Evolutionary conservation across 1,140 invertebrate genomes (phyloP), one percentile per base, ranked within the genome.

Genomic region (Diuraphis noxia): DNA sequence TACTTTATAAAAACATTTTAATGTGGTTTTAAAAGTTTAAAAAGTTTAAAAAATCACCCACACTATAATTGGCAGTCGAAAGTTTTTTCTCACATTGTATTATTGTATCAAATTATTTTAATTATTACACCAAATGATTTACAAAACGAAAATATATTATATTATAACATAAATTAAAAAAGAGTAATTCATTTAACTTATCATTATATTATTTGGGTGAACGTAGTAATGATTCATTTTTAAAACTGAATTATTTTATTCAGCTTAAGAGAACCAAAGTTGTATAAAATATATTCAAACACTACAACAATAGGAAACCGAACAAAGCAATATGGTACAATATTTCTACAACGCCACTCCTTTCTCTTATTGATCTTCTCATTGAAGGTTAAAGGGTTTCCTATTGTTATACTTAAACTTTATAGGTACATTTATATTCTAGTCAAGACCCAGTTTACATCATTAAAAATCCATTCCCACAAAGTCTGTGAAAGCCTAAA

Each of bases 371-470:
- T 40, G 40, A 77, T 90, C 63, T 46, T 89, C 40, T 77, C 46
- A 23, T 79, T 46, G 63, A 90, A 72, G 88, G 88, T 46, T 79
- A 43, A 90, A 43, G 88, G 88, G 41, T 90, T 34, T 90, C 46
- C 56, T 46, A 90, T 90, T 90, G 63, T 90, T 79, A 46, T 46
- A 40, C 82, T 43, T 38, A 30, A 30, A n/a, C n/a, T n/a, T n/a
- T n/a, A n/a, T n/a, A n/a, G n/a, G n/a, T 38, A 87, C 85, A 36
- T 87, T 87, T 88, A 56, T 88, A 46, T 72, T 79, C 63, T 38
- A 25, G 63, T 19, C n/a, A 46, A 79, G 41, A 34, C 41, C 40
- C 63, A 89, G 63, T 46, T 90, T 43, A 46, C 34, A 43, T 25
- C 63, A 79, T 79, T 79, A 46, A 43, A 90, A 79, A 79, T 19